Percentiles rank a stretch among this genome's conserved stretches.
These are phyloP conservation scores for Bombus polaris DNA, from an alignment of 1,140 invertebrate genomes.

Conservation along the genomic window DNA sequence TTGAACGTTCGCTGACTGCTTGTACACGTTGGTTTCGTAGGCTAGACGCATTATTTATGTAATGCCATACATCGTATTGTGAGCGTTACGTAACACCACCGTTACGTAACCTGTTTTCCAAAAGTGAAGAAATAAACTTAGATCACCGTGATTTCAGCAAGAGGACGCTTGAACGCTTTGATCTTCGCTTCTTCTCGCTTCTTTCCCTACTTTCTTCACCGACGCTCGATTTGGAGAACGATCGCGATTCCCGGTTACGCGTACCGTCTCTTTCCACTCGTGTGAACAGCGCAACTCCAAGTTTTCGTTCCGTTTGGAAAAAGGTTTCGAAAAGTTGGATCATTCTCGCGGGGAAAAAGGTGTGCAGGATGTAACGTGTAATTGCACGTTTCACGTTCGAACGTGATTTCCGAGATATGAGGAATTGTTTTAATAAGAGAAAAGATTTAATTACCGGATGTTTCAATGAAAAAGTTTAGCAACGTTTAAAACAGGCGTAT, in stretches of 20 bases:
- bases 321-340: not conserved
- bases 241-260: slow-evolving; percentile 1
- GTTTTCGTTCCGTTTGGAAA: not conserved
- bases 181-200: slow-evolving; percentile 10
- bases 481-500: not conserved
- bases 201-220: slow-evolving; percentile 14
- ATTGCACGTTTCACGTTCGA: not conserved
- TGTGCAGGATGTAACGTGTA: not conserved
- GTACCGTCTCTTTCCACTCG: not conserved
- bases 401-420: not conserved
- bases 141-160: slow-evolving; percentile 45
- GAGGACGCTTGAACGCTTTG: slow-evolving; percentile 31
- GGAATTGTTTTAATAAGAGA: not conserved
- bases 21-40: not conserved
- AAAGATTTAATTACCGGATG: not conserved
- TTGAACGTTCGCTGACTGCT: not conserved
- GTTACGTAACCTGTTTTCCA: slow-evolving; percentile 46
- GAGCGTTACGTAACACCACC: slow-evolving; percentile 16
- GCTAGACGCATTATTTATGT: slow-evolving; percentile 41
- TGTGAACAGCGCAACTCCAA: not conserved
- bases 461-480: not conserved
- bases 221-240: not conserved
- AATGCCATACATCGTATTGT: slow-evolving; percentile 44
- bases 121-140: slow-evolving; percentile 55
- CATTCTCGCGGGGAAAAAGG: not conserved